These are phyloP conservation scores for Sminthurides aquaticus DNA, from an alignment of 2,888 invertebrate genomes.

Conservation along the genomic window DNA sequence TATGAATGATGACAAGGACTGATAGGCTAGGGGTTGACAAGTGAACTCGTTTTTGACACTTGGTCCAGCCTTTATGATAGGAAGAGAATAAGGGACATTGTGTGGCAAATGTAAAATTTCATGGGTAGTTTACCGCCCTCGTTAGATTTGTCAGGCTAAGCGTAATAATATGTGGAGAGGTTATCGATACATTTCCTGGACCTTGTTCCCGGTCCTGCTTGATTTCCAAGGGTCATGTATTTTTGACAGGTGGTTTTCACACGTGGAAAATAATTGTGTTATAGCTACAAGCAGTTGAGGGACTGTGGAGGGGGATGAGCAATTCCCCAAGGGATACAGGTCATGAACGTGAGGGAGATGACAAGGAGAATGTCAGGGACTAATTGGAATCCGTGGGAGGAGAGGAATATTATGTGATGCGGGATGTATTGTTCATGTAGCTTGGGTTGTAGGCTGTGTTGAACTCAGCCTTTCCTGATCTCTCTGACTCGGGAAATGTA, in stretches of 20 bases:
- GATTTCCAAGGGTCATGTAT: neutral
- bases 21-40: neutral
- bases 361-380: neutral
- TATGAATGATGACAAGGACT: neutral
- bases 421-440: too few species aligned
- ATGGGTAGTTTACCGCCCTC: neutral
- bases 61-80: neutral
- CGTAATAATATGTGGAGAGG: neutral
- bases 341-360: neutral
- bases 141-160: neutral
- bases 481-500: neutral
- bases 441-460: too few species aligned
- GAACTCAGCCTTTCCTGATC: too few species aligned
- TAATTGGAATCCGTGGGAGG: neutral
- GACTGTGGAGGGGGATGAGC: too few species aligned
- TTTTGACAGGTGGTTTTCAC: neutral
- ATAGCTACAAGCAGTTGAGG: too few species aligned
- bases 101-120: neutral
- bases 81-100: neutral
- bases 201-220: neutral
- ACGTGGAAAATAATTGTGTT: neutral
- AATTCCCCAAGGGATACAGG: neutral
- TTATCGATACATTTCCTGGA: neutral
- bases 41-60: neutral
- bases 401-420: too few species aligned